These are phyloP conservation scores for Cavia porcellus DNA, from an alignment of 2,113 vertebrate species.

Conservation along the genomic window DNA sequence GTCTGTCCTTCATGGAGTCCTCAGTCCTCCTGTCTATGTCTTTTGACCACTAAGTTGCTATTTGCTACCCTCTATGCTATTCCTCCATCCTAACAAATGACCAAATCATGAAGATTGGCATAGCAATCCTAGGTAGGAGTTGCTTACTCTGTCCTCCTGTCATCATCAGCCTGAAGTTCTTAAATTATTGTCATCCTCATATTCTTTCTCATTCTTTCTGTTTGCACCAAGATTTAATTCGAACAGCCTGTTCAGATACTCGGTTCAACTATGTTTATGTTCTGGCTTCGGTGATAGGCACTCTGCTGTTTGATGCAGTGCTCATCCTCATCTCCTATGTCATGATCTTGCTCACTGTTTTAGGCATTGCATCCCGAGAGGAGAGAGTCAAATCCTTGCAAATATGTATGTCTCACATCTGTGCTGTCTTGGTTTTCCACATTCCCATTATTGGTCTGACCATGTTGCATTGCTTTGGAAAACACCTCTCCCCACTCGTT, in stretches of 20 bases:
- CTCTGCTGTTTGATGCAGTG: no score
- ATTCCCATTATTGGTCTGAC: slow-evolving; percentile 77
- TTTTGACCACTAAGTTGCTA: slow-evolving; percentile 71
- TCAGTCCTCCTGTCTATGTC: not conserved
- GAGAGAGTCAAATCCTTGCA: slow-evolving; percentile 74
- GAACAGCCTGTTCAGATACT: no score
- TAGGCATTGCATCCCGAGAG: slow-evolving; percentile 34
- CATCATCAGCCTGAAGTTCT: slow-evolving; percentile 74
- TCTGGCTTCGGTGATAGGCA: no score
- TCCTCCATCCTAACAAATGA: slow-evolving; percentile 61
- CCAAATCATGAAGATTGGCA: slow-evolving; percentile 16
- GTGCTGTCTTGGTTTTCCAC: slow-evolving; percentile 75
- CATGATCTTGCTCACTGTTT: slow-evolving; percentile 64
- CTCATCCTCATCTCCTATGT: no score
- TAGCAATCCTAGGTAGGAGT: slow-evolving; percentile 58
- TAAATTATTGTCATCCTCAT: slow-evolving; percentile 63
- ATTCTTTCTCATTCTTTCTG: no score
- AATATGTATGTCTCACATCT: slow-evolving; percentile 73
- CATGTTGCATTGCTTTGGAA: slow-evolving; percentile 74
- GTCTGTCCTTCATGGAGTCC: slow-evolving; percentile 70
- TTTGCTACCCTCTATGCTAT: slow-evolving; percentile 71
- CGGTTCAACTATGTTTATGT: no score
- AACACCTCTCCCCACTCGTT: slow-evolving; percentile 67
- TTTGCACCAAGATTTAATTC: no score
- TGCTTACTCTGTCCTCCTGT: slow-evolving; percentile 41